phyloP scores from a whole-genome alignment of 2,888 invertebrate species.

The Tubulanus polymorphus region DNA sequence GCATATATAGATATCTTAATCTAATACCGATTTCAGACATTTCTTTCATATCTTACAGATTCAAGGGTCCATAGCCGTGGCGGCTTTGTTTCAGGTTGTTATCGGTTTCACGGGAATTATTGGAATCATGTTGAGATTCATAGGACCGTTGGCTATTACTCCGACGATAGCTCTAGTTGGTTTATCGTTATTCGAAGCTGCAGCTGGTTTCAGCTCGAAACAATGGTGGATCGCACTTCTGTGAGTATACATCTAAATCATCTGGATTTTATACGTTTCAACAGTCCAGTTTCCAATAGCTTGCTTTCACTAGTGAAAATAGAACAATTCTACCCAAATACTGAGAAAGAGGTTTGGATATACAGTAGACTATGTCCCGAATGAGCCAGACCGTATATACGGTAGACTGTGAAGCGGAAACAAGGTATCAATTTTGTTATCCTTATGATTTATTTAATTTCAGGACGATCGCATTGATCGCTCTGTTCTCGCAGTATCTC shows the following conservation, averaged over 20 bases:
- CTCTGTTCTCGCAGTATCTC: constrained; percentile 73
- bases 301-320: no score
- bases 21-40: no score
- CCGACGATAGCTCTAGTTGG: constrained; percentile 81
- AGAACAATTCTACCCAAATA: no score
- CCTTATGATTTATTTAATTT: constrained; percentile 21
- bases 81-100: constrained; percentile 71
- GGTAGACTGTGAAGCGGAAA: background rate
- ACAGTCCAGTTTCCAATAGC: no score
- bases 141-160: constrained; percentile 79
- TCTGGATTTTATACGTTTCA: background rate
- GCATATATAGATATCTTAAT: no score
- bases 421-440: background rate
- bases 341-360: no score
- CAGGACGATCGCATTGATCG: constrained; percentile 71
- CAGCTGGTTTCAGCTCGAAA: constrained; percentile 70
- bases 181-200: constrained; percentile 74
- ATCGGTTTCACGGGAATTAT: constrained; percentile 70
- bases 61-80: constrained; percentile 77
- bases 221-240: constrained; percentile 82
- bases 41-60: constrained; percentile 55
- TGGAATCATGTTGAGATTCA: constrained; percentile 68
- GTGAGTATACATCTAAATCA: constrained; percentile 57
- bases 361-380: no score
- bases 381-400: no score